These are phyloP conservation scores for Parascotia fuliginaria DNA, from an alignment of 2,888 invertebrate species.

Conservation along the genomic window DNA sequence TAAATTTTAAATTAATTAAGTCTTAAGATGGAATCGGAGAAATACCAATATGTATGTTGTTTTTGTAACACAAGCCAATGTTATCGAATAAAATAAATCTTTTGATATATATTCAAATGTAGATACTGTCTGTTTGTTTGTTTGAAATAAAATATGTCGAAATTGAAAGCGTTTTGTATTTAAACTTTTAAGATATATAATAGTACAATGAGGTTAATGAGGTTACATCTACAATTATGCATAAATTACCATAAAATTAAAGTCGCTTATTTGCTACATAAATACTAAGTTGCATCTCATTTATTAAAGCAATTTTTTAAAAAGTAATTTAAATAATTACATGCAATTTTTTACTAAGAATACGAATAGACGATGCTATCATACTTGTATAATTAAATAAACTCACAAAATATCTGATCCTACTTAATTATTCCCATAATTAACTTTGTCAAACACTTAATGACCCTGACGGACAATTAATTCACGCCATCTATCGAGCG, in stretches of 20 bases:
- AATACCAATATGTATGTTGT: slow-evolving; percentile 38
- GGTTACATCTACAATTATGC: too few relatives aligned
- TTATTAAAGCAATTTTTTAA: too few relatives aligned
- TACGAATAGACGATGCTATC: too few relatives aligned
- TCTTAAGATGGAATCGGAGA: slow-evolving; percentile 39
- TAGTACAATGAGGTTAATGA: too few relatives aligned
- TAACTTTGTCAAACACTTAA: slow-evolving; percentile 12
- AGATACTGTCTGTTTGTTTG: slow-evolving; percentile 15
- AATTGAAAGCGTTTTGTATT: too few relatives aligned
- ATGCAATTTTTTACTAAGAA: too few relatives aligned
- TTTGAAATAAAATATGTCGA: neutral
- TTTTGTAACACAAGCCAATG: slow-evolving; percentile 34
- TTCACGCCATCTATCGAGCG: slow-evolving; percentile 12
- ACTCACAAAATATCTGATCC: neutral
- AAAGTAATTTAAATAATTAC: too few relatives aligned
- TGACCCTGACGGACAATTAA: slow-evolving; percentile 39
- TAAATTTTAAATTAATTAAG: slow-evolving; percentile 73
- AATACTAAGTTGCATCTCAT: too few relatives aligned
- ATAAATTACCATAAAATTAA: too few relatives aligned
- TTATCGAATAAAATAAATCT: slow-evolving; percentile 50
- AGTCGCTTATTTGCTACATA: too few relatives aligned
- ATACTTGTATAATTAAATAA: too few relatives aligned
- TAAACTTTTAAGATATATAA: too few relatives aligned
- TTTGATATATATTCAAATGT: neutral
- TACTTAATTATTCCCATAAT: neutral